Evolutionary conservation across 2,888 invertebrate species (phyloP).

Genomic region (Melipona beecheii): DNA sequence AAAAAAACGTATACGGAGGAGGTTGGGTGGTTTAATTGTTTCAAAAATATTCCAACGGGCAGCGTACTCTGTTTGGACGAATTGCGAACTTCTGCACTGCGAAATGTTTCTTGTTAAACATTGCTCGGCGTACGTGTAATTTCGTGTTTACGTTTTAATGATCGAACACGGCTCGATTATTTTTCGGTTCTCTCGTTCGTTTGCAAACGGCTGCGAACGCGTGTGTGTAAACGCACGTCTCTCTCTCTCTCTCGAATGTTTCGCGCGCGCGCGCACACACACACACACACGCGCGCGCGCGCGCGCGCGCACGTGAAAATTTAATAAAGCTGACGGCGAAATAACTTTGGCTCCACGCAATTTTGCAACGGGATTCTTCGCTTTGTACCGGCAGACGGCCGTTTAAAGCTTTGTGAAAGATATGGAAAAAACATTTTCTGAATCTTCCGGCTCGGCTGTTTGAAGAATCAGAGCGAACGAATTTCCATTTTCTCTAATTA

Average conservation of each 20-base stretch:
- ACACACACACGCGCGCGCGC: background rate
- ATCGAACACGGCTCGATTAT: background rate
- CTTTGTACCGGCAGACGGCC: background rate
- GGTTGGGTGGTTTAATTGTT: background rate
- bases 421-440: background rate
- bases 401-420: background rate
- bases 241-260: background rate
- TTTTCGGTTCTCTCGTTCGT: background rate
- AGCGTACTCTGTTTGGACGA: background rate
- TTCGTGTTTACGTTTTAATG: background rate
- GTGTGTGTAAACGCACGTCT: background rate
- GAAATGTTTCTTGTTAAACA: slow-evolving; percentile 2
- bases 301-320: background rate
- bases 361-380: background rate
- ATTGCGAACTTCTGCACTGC: background rate
- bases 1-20: background rate
- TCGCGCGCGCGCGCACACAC: too few relatives aligned
- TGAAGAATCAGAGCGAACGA: background rate
- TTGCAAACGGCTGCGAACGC: background rate
- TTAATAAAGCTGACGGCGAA: slow-evolving; percentile 6
- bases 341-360: background rate
- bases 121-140: background rate
- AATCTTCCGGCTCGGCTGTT: background rate
- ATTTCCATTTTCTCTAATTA: background rate
- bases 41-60: background rate